A percentile compares a stretch with the other conserved stretches of the same genome.
Conservation (phyloP, 2,113 vertebrate species). For the Chloropsis hardwickii region DNA sequence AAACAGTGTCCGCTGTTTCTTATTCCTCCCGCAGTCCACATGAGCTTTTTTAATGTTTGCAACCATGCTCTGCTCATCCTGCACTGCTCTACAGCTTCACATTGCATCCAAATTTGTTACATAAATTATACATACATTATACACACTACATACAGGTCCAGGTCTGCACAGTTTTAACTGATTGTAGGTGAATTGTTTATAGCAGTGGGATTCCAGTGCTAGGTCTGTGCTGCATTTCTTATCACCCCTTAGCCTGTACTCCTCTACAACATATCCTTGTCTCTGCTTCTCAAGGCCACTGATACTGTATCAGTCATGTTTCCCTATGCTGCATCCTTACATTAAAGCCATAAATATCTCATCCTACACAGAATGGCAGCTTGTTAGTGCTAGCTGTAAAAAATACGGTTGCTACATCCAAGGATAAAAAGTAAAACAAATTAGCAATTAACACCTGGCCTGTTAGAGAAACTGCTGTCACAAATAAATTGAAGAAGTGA, state of each 20-base stretch:
- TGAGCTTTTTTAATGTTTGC: not conserved
- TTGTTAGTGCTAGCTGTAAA: not conserved
- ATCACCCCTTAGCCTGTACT: not conserved
- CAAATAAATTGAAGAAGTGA: not conserved
- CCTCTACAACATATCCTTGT: not conserved
- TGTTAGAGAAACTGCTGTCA: not conserved
- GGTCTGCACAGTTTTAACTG: not conserved
- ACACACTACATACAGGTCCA: not conserved
- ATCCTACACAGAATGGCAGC: not conserved
- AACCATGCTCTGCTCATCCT: not conserved
- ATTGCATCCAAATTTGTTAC: not conserved
- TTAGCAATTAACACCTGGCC: not conserved
- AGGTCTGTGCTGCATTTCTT: not conserved
- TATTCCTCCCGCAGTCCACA: not conserved
- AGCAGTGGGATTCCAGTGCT: not conserved
- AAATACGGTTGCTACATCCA: not conserved
- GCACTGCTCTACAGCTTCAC: not conserved
- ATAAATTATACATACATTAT: not conserved
- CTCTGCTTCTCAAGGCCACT: not conserved
- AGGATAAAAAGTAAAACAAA: not conserved
- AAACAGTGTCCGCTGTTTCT: not conserved
- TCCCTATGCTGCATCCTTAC: not conserved
- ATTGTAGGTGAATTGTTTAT: not conserved
- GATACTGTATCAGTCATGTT: not conserved
- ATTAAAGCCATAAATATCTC: not conserved